phyloP scores from a whole-genome alignment of 1,140 invertebrate genomes.

The Tetramorium simillimum region DNA sequence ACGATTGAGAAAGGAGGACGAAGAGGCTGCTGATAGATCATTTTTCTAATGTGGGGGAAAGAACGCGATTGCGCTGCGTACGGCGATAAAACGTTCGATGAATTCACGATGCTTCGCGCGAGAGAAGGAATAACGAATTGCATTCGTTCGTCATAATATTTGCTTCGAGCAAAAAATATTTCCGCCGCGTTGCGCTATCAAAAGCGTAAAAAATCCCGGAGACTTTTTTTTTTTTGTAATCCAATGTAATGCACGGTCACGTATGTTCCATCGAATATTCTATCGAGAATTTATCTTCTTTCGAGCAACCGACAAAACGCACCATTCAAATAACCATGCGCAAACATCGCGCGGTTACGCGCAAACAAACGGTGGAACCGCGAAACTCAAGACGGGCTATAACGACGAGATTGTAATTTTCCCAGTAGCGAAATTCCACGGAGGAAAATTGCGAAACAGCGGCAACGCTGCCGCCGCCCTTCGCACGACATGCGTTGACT shows the following conservation, averaged over 20 bases:
- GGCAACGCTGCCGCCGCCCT: neutral
- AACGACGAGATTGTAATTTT: conserved; percentile 49
- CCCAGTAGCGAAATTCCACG: conserved; percentile 11
- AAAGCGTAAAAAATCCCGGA: conserved; percentile 18
- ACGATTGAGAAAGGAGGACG: neutral
- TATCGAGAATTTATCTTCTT: conserved; percentile 36
- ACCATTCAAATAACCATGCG: neutral
- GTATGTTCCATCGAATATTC: conserved; percentile 45
- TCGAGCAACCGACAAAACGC: neutral
- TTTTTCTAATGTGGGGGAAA: neutral
- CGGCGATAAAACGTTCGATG: conserved; percentile 9
- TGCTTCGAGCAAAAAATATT: conserved; percentile 21
- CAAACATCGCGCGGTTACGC: neutral
- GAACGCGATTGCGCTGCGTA: neutral
- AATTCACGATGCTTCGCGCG: neutral
- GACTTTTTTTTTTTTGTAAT: conserved; percentile 32
- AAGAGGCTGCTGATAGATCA: conserved; percentile 19
- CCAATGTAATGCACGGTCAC: conserved; percentile 58
- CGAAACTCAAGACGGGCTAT: conserved; percentile 44
- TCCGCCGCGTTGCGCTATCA: conserved; percentile 16
- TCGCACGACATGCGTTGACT: conserved; percentile 1
- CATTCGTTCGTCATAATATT: conserved; percentile 38
- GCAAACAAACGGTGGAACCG: neutral
- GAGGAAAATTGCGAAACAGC: conserved; percentile 11
- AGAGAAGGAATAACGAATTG: conserved; percentile 16